A percentile compares a stretch with the other conserved stretches of the same genome.
These are phyloP conservation scores for Lutjanus erythropterus DNA, from an alignment of 2,113 vertebrate genomes.

Conservation along the genomic window DNA sequence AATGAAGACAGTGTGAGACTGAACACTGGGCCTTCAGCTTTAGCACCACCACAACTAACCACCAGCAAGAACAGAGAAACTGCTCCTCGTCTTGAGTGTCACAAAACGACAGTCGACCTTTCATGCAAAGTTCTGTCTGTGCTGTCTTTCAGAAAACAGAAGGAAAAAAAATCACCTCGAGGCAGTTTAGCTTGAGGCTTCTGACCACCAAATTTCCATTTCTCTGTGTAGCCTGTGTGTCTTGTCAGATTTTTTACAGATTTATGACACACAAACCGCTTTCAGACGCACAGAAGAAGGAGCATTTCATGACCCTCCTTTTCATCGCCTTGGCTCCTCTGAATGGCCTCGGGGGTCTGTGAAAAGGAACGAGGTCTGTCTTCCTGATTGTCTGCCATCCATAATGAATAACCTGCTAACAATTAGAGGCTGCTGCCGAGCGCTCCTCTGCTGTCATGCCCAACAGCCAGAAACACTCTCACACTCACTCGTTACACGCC, in stretches of 20 bases:
- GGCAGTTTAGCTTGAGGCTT: not conserved
- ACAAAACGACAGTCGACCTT: constrained; percentile 38
- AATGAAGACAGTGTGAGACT: constrained; percentile 65
- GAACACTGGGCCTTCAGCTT: constrained; percentile 64
- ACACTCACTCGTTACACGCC: constrained; percentile 46
- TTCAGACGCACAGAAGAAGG: not conserved
- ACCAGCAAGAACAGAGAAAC: constrained; percentile 18
- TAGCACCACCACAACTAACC: constrained; percentile 18
- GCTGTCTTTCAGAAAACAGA: constrained; percentile 21
- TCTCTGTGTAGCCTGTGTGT: not conserved
- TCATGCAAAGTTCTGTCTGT: not conserved
- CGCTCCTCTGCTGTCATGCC: constrained; percentile 40
- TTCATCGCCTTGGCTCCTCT: constrained; percentile 22
- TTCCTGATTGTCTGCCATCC: constrained; percentile 36
- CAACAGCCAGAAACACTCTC: constrained; percentile 44
- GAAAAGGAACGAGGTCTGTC: constrained; percentile 32
- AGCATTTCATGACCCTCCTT: constrained; percentile 27
- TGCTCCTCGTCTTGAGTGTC: constrained; percentile 8
- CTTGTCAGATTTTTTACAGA: not conserved
- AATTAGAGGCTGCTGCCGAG: constrained; percentile 60
- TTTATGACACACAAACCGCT: not conserved
- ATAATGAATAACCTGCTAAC: constrained; percentile 71
- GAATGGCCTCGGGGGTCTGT: constrained; percentile 17
- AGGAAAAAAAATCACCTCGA: constrained; percentile 3
- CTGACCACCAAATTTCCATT: constrained; percentile 12